These are phyloP conservation scores for Drosophila paulistorum DNA, from an alignment of 1,140 invertebrate genomes.

Conservation along the genomic window DNA sequence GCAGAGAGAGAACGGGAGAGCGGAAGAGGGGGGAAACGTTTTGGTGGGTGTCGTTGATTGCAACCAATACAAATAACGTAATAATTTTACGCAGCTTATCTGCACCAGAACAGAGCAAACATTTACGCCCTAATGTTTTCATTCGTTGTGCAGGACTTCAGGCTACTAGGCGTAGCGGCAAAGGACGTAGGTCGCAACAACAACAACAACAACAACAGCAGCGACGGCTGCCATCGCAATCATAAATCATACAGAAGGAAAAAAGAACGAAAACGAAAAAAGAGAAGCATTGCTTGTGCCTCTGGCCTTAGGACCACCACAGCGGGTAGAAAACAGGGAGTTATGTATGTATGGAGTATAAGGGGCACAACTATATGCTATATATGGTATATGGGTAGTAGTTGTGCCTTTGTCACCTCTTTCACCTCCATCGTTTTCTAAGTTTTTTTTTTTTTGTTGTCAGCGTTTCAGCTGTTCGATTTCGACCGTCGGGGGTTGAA, in stretches of 20 bases:
- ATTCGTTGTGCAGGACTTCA: constrained; percentile 42
- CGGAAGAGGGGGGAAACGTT: too few species aligned
- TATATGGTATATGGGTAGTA: not conserved
- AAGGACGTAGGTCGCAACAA: not conserved
- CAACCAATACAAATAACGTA: constrained; percentile 82
- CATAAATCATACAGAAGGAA: constrained; percentile 60
- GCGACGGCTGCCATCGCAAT: constrained; percentile 66
- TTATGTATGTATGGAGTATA: not conserved
- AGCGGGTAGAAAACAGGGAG: not conserved
- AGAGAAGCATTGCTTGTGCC: not conserved
- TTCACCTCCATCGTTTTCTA: constrained; percentile 26
- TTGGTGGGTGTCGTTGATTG: constrained; percentile 65
- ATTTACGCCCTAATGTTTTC: constrained; percentile 82
- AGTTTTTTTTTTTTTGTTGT: too few species aligned
- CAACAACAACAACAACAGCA: too few species aligned
- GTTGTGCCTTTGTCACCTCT: constrained; percentile 58
- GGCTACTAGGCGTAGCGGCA: not conserved
- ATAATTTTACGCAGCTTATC: constrained; percentile 82
- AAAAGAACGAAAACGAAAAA: too few species aligned
- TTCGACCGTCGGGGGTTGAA: constrained; percentile 55
- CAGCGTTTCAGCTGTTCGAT: constrained; percentile 56
- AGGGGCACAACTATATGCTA: not conserved
- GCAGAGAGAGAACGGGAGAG: too few species aligned
- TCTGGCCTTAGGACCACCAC: too few species aligned
- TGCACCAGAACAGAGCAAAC: constrained; percentile 82